phyloP scores from a whole-genome alignment of 1,140 invertebrate genomes.

The Harpegnathos saltator region DNA sequence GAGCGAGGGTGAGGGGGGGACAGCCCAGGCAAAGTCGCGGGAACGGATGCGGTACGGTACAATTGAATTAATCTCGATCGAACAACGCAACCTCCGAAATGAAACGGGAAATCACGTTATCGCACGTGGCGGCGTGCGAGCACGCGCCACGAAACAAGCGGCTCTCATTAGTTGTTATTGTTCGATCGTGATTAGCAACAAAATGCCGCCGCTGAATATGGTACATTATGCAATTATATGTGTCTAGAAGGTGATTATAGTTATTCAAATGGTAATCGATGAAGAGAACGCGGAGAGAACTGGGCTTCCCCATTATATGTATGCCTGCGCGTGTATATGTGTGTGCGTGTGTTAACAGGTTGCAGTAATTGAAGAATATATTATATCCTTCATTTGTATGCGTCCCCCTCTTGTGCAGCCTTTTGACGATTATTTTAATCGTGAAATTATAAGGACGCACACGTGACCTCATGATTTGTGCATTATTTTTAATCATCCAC shows the following conservation, averaged over 20 bases:
- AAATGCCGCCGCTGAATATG: slow-evolving; percentile 46
- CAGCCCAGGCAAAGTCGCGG: slow-evolving; percentile 63
- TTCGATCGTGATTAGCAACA: slow-evolving; percentile 57
- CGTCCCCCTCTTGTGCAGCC: no score
- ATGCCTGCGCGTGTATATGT: no score
- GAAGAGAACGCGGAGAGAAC: not conserved
- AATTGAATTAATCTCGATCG: slow-evolving; percentile 75
- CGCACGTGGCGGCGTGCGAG: slow-evolving; percentile 57
- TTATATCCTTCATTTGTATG: no score
- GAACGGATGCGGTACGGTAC: slow-evolving; percentile 64
- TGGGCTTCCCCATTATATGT: no score
- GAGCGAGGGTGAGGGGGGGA: no score
- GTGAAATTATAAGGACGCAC: no score
- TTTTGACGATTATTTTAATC: no score
- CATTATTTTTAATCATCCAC: no score
- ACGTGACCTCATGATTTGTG: no score
- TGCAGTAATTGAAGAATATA: no score
- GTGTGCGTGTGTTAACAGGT: no score
- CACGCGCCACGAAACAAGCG: slow-evolving; percentile 56
- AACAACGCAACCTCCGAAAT: slow-evolving; percentile 66
- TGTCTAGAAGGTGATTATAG: slow-evolving; percentile 23
- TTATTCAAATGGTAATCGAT: not conserved
- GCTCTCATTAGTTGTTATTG: slow-evolving; percentile 69
- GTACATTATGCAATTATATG: slow-evolving; percentile 46
- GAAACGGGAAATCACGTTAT: slow-evolving; percentile 73